These are phyloP conservation scores for Upupa epops DNA, from an alignment of 2,113 vertebrate genomes.

Conservation along the genomic window DNA sequence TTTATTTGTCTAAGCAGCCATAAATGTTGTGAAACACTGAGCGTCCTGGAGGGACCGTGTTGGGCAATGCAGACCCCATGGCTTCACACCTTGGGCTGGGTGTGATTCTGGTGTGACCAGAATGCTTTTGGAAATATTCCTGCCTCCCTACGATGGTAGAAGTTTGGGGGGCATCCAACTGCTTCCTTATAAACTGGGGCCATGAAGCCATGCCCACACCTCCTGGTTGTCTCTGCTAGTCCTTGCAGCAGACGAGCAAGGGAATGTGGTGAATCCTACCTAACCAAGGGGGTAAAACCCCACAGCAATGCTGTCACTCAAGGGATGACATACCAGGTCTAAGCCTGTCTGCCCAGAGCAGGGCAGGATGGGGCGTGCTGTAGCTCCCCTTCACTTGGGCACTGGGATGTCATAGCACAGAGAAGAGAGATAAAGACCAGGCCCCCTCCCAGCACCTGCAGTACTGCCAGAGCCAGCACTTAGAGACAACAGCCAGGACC, in stretches of 20 bases:
- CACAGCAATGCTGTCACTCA: background rate
- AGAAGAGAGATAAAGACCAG: background rate
- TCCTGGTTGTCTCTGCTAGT: background rate
- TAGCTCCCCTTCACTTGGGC: background rate
- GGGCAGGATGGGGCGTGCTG: accelerated
- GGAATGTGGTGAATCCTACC: background rate
- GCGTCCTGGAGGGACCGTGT: accelerated
- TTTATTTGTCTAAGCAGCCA: slow-evolving; percentile 68
- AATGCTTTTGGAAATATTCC: accelerated
- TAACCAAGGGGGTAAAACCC: background rate
- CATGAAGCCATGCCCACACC: background rate
- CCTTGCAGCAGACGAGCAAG: background rate
- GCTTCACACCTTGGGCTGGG: background rate
- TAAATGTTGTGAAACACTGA: slow-evolving; percentile 49
- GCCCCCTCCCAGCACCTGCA: background rate
- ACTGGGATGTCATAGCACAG: accelerated
- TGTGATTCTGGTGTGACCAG: background rate
- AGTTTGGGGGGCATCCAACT: background rate
- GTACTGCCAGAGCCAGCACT: background rate
- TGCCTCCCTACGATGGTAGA: background rate
- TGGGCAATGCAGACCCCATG: background rate
- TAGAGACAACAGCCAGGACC: background rate
- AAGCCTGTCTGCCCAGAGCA: background rate
- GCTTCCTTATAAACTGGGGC: background rate
- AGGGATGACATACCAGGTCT: too few relatives aligned